Conservation (phyloP, 2,113 vertebrate species). For the Aspiorhynchus laticeps region DNA sequence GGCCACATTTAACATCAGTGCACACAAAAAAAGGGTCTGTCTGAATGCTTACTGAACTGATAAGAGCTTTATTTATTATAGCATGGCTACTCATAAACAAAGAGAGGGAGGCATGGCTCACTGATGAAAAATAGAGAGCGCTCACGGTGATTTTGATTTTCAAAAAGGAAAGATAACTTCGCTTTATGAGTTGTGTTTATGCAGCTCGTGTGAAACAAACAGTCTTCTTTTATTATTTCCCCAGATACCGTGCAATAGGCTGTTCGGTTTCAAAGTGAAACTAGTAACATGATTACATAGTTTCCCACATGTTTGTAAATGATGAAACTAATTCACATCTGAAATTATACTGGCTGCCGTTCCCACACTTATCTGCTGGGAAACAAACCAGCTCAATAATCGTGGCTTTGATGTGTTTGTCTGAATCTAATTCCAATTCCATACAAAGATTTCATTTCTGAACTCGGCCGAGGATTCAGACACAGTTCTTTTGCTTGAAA, state of each 20-base stretch:
- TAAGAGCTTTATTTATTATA: constrained; percentile 22
- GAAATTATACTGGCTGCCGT: constrained; percentile 64
- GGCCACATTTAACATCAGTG: constrained; percentile 41
- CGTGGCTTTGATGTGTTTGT: constrained; percentile 72
- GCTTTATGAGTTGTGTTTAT: constrained; percentile 30
- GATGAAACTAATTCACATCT: constrained; percentile 71
- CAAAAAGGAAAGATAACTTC: neutral
- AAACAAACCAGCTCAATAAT: constrained; percentile 69
- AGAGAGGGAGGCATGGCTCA: neutral
- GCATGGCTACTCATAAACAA: neutral
- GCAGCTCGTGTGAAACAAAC: constrained; percentile 47
- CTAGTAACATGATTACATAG: constrained; percentile 66
- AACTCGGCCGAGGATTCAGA: constrained; percentile 54
- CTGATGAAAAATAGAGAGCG: neutral
- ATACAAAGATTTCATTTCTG: constrained; percentile 54
- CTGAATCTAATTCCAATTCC: constrained; percentile 71
- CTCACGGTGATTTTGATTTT: neutral
- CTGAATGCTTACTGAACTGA: constrained; percentile 30
- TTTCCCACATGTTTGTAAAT: constrained; percentile 59
- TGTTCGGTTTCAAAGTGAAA: constrained; percentile 60
- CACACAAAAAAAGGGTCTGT: constrained; percentile 41
- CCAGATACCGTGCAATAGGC: constrained; percentile 55
- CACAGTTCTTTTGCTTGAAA: constrained; percentile 2
- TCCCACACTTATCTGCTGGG: constrained; percentile 66
- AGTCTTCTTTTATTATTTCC: constrained; percentile 55